A percentile compares a stretch with the other conserved stretches of the same genome.
Evolutionary conservation across 1,140 invertebrate genomes (phyloP).

Genomic region (Trypoxylus dichotomus): DNA sequence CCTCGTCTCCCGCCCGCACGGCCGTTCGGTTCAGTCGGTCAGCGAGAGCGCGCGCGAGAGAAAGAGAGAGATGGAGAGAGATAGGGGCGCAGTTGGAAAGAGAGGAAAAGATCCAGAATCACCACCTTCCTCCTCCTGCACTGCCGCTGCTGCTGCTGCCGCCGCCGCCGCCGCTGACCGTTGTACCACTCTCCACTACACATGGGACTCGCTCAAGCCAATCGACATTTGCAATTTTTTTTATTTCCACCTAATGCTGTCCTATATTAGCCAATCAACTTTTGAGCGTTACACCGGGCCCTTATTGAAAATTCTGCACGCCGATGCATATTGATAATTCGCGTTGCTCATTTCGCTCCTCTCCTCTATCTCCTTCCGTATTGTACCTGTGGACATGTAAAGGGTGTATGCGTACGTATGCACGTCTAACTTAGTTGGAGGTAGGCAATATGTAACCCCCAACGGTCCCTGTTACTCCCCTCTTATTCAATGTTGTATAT

Average conservation of each 20-base stretch:
- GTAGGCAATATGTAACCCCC: too few species aligned
- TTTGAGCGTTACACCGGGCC: slow-evolving; percentile 30
- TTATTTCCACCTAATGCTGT: slow-evolving; percentile 41
- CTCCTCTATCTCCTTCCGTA: neutral
- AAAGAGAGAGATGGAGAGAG: neutral
- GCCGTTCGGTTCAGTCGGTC: too few species aligned
- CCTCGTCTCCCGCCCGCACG: neutral
- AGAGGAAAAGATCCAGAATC: neutral
- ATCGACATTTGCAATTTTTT: slow-evolving; percentile 46
- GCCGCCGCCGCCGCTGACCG: slow-evolving; percentile 23
- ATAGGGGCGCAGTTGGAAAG: neutral
- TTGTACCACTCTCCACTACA: slow-evolving; percentile 33
- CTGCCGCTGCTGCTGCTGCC: slow-evolving; percentile 26
- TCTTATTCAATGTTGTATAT: too few species aligned
- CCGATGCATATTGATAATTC: slow-evolving; percentile 18
- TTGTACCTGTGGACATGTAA: neutral
- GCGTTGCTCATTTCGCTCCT: slow-evolving; percentile 1
- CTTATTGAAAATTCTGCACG: slow-evolving; percentile 33
- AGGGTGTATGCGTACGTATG: neutral
- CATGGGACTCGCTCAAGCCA: slow-evolving; percentile 41
- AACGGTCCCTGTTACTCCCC: too few species aligned
- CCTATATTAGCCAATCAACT: slow-evolving; percentile 46
- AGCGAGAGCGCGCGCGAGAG: too few species aligned
- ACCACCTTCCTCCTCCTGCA: neutral
- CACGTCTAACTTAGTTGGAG: neutral